Percentiles rank a stretch among this genome's conserved stretches.
phyloP scores from a whole-genome alignment of 2,113 vertebrate genomes.

The Pelvicachromis taeniatus region DNA sequence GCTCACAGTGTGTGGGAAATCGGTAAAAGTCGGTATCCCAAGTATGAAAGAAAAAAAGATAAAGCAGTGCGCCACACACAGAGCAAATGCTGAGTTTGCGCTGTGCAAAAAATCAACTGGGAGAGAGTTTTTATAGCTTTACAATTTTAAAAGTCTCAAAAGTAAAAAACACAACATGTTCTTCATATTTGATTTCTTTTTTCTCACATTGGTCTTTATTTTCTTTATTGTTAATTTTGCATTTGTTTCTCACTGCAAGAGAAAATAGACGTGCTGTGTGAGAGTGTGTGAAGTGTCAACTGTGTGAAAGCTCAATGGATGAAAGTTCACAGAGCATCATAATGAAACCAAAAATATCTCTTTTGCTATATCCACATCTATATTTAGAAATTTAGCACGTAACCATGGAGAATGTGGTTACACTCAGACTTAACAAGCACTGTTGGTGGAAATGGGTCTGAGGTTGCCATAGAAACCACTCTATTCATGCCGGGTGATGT shows the following conservation, averaged over 20 bases:
- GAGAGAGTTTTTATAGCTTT: neutral
- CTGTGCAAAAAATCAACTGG: neutral
- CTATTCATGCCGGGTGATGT: constrained; percentile 43
- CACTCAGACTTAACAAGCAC: neutral
- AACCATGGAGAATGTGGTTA: neutral
- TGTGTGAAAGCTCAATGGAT: neutral
- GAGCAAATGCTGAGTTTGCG: neutral
- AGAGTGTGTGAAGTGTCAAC: neutral
- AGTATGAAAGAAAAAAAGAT: neutral
- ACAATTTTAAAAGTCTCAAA: neutral
- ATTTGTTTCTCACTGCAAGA: neutral
- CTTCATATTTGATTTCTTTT: neutral
- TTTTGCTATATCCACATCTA: neutral
- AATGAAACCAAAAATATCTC: neutral
- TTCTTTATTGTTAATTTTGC: neutral
- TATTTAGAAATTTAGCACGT: neutral
- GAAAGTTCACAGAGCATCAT: neutral
- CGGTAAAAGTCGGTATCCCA: neutral
- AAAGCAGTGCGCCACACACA: neutral
- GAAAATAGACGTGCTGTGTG: neutral
- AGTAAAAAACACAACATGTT: neutral
- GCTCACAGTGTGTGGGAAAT: neutral
- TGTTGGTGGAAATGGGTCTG: constrained; percentile 40
- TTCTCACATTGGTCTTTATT: neutral
- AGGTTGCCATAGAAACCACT: constrained; percentile 40